Evolutionary conservation across 2,797 vertebrate genomes (phyloP), one percentile per base, ranked within the genome.

Genomic region (Sebastes matsubarae): DNA sequence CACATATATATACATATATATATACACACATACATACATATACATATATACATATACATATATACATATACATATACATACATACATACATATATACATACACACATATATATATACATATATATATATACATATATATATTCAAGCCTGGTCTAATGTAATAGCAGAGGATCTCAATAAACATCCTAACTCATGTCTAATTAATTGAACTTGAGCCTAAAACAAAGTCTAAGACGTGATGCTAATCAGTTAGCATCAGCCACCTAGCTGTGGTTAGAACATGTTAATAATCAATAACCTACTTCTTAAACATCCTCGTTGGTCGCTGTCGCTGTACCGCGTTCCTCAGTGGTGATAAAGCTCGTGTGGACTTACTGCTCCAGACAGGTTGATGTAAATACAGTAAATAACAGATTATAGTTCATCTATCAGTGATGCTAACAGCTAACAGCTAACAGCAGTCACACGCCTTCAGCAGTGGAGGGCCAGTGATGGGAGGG

Each of bases 231-330:
- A 12, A 38, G 9, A 57, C 4, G 22, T 12, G 65, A 64, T 54
- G 87, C 75, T 86, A 61, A 42, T 34, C 67, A 69, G 55, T 78
- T 86, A 92, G 82, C 88, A 2, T 72, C 92, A 92, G 89, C 86
- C 46, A 25, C 18, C 27, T 78, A 84, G 73, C 74, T 42, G 57
- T 10, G 5, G 8, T 36, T 68, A 84, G 82, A 67, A 77, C 55
- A 72, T 2, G 18, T 24, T 57, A 79, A 87, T 65, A 72, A 68
- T 18, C 30, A 76, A 5, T 74, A 70, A 89, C 94, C 8, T 93
- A 96, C 96, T 96, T 96, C 92, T 96, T 96, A 95, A 96, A 96
- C 96, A 96, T 96, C 82, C 81, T 95, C 79, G 82, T 77, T 84
- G 77, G 72, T 91, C 71, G 75, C 55, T 34, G 76, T 82, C 55